Base-by-base conservation (phyloP, 2,113 vertebrate species). In the Calypte anna region DNA sequence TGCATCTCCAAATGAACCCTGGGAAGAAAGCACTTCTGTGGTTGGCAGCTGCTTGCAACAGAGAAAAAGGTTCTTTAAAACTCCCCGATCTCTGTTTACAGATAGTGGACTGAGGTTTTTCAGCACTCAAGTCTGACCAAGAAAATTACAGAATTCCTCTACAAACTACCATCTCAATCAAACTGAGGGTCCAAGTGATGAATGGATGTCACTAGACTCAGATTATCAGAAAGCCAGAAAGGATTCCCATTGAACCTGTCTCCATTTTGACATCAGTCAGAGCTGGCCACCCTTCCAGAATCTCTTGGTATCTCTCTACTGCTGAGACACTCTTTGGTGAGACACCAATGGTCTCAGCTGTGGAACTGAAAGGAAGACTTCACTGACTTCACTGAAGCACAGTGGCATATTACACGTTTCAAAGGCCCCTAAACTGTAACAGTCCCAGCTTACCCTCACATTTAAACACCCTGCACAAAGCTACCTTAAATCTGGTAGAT, bases 181-280 rank as follows among this genome's bases (percentile, higher is more conserved):
- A 6, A 36, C 7, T 5, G 5, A 24, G 15, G 4, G 19, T 20
- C 67, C 0, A 0, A 20, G 6, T 3, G 1, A 7, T 55, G 44
- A 82, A 61, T 0, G 2, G 62, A 31, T 33, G 9, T 24, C 33
- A 46, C 44, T 33, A 1, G 0, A 38, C 25, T 72, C 46, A 78
- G 62, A 82, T n/a, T 6, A 75, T 75, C 43, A 4, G 3, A 18
- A 30, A 69, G 31, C 3, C 33, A 76, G 43, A 46, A 76, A 43
- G 31, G 25, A 46, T 53, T 62, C 83, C 46, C n/a, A 72, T 9
- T 33, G 43, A 54, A 67, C 2, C 8, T 7, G 2, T 31, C 53
- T 46, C 15, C 30, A 3, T 72, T 77, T 38, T 63, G 22, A 51
- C 20, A 81, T 25, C 53, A 62, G 14, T 30, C 59, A 54, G 50